A percentile compares a stretch with the other conserved stretches of the same genome.
phyloP scores from a whole-genome alignment of 2,888 invertebrate genomes.

The Microdon myrmicae region DNA sequence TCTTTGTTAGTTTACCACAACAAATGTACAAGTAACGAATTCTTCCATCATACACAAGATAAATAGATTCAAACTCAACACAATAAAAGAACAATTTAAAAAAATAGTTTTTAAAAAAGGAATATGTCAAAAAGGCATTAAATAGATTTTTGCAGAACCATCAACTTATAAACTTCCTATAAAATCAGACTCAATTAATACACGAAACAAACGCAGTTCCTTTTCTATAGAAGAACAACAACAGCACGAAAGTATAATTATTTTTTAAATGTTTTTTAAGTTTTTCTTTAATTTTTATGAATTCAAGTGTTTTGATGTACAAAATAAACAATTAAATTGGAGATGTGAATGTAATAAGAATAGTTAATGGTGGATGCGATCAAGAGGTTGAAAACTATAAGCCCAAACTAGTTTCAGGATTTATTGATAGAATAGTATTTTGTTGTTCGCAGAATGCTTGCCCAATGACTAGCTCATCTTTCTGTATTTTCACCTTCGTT shows the following conservation, averaged over 20 bases:
- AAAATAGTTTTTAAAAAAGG: constrained; percentile 20
- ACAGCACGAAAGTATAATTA: not conserved
- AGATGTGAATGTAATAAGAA: no score
- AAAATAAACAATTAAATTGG: constrained; percentile 6
- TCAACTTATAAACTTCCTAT: constrained; percentile 28
- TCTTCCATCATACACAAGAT: constrained; percentile 31
- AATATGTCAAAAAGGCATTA: no score
- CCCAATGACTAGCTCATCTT: no score
- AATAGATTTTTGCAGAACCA: no score
- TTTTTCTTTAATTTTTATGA: constrained; percentile 5
- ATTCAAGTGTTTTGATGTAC: constrained; percentile 12
- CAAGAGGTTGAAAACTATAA: no score
- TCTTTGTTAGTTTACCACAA: not conserved
- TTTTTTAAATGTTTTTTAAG: not conserved
- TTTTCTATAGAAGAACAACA: constrained; percentile 11
- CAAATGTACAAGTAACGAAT: constrained; percentile 30
- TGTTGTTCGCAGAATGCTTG: no score
- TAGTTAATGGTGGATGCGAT: no score
- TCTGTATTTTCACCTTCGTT: no score
- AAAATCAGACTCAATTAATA: constrained; percentile 14
- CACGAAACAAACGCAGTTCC: constrained; percentile 35
- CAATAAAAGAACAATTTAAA: not conserved
- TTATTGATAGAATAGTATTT: no score
- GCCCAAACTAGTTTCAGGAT: no score
- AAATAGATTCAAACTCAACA: no score